Evolutionary conservation across 2,888 invertebrate genomes (phyloP), one percentile per base, ranked within the genome.

Genomic region (Microplitis deprimator): DNA sequence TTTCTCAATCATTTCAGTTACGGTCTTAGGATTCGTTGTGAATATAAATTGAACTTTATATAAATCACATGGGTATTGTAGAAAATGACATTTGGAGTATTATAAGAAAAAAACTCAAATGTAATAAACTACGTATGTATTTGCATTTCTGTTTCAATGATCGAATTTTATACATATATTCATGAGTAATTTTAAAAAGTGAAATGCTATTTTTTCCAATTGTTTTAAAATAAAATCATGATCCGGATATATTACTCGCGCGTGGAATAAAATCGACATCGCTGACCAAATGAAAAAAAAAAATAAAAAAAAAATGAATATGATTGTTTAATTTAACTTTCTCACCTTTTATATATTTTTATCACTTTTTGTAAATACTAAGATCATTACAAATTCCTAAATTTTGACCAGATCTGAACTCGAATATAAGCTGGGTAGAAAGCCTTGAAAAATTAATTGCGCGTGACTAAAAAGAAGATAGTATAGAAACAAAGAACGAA

Each of bases 371-470:
- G 16, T 16, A 60, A 61, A 29, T 29, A 29, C 16, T 39, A 16
- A 65, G 41, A 41, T 13, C 10, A 50, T 50, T 10, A 17, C 8
- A 13, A 39, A 61, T 70, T 29, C 29, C 29, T 29, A 29, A 29
- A 29, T 29, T 29, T 29, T 29, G 3, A 29, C 29, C 3, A 29
- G 4, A 29, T 29, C 2, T 29, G 29, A 29, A 29, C 29, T 29
- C 2, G 38, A 59, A 59, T 60, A 17, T n/a, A n/a, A 41, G 20
- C 29, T 39, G 29, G 68, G 16, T 39, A 40, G 50, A 75, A 75
- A 68, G 20, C 75, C 75, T 70, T 75, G 75, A 75, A 29, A 61
- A 41, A 20, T 75, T 70, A 75, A 75, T 70, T 75, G 68, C 75
- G 38, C 20, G 20, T 60, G 69, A 60, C 38, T 75, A 50, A 61